These are phyloP conservation scores for Macrobrachium rosenbergii DNA, from an alignment of 1,140 invertebrate genomes.

Conservation along the genomic window DNA sequence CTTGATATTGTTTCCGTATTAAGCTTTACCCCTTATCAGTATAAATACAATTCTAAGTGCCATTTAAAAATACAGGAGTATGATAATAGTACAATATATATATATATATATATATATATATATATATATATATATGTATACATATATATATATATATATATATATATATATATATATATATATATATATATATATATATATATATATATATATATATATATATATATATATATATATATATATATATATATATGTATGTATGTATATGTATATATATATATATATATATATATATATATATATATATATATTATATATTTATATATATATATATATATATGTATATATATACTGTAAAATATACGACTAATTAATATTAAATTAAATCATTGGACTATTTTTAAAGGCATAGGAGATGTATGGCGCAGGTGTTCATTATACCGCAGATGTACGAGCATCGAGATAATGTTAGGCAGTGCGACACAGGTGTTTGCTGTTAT, in stretches of 20 bases:
- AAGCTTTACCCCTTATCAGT: neutral
- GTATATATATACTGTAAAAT: neutral
- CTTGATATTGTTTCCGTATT: too few relatives aligned
- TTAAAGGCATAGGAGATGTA: neutral
- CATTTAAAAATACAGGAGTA: neutral
- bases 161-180: constrained; percentile 14
- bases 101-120: constrained; percentile 19
- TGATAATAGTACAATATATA: neutral
- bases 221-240: constrained; percentile 26
- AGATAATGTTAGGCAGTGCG: too few relatives aligned
- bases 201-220: constrained; percentile 13
- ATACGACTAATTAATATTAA: constrained; percentile 9
- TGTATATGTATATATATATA: neutral
- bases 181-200: neutral
- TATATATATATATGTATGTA: neutral
- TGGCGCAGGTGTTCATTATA: too few relatives aligned
- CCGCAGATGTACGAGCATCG: too few relatives aligned
- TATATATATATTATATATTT: neutral
- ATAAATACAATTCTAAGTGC: neutral
- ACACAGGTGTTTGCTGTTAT: too few relatives aligned
- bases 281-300: constrained; percentile 1
- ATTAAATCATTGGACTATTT: neutral
- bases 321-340: constrained; percentile 9
- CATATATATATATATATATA: constrained; percentile 12
- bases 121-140: constrained; percentile 27